These are phyloP conservation scores for Scophthalmus maximus DNA, from an alignment of 2,113 vertebrate species.

Conservation along the genomic window DNA sequence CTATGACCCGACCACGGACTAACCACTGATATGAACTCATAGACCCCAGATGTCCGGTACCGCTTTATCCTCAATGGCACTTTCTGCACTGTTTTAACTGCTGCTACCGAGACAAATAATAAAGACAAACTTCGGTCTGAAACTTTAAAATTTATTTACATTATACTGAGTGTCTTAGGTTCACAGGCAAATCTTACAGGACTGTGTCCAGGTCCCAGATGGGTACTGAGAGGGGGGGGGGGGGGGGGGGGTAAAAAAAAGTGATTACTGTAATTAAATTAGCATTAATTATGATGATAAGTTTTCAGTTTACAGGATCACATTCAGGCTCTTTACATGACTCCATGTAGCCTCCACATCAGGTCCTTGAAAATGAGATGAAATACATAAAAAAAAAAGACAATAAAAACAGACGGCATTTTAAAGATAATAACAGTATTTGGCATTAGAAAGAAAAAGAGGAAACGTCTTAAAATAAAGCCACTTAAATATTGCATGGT, in stretches of 20 bases:
- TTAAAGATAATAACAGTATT: constrained; percentile 43
- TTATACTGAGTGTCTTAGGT: constrained; percentile 50
- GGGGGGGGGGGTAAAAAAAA: too few relatives aligned
- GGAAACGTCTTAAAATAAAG: constrained; percentile 13
- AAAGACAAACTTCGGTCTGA: constrained; percentile 23
- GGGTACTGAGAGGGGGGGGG: constrained; percentile 27
- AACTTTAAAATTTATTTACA: constrained; percentile 74
- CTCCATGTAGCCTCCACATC: constrained; percentile 28
- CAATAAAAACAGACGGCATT: constrained; percentile 10
- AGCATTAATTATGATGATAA: constrained; percentile 24
- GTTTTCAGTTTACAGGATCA: constrained; percentile 38
- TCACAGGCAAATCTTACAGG: constrained; percentile 69
- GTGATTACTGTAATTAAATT: constrained; percentile 47
- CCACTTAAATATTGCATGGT: constrained; percentile 30
- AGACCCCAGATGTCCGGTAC: too few relatives aligned
- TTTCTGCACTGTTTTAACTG: not conserved
- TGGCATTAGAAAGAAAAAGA: constrained; percentile 49
- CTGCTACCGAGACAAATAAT: not conserved
- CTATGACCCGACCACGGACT: not conserved
- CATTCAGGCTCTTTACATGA: constrained; percentile 42
- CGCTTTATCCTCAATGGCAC: not conserved
- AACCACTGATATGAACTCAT: not conserved
- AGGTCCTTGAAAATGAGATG: constrained; percentile 52
- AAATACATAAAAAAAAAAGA: constrained; percentile 21
- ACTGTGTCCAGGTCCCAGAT: constrained; percentile 45